Conservation (phyloP, 2,888 invertebrate genomes). For the Andrena bicolor region DNA sequence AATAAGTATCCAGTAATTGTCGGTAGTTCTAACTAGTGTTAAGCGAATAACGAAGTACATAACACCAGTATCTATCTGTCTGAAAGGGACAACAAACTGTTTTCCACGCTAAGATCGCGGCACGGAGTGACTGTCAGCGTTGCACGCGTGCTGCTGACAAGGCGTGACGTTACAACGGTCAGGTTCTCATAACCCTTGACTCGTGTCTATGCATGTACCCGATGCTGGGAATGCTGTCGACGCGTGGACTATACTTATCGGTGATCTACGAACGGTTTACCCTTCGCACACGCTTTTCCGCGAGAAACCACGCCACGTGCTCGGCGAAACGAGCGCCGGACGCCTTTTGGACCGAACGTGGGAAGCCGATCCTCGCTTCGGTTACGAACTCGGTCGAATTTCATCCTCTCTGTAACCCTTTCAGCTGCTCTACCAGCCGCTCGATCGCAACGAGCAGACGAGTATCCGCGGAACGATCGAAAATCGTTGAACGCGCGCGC, state of each 20-base stretch:
- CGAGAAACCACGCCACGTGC: slow-evolving; percentile 27
- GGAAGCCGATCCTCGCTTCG: slow-evolving; percentile 27
- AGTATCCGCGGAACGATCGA: slow-evolving; percentile 52
- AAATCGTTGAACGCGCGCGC: slow-evolving; percentile 58
- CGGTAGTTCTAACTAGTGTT: too few relatives aligned
- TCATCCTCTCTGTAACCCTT: too few relatives aligned
- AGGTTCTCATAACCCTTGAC: slow-evolving; percentile 70
- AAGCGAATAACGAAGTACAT: background rate
- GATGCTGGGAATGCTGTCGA: slow-evolving; percentile 63
- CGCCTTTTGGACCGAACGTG: slow-evolving; percentile 35
- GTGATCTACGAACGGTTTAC: slow-evolving; percentile 66
- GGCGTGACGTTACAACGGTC: slow-evolving; percentile 68
- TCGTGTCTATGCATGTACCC: slow-evolving; percentile 41
- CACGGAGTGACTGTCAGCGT: slow-evolving; percentile 27
- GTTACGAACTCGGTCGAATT: background rate
- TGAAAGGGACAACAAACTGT: slow-evolving; percentile 6
- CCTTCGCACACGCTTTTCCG: slow-evolving; percentile 59
- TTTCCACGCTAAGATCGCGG: slow-evolving; percentile 23
- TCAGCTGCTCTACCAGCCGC: slow-evolving; percentile 23
- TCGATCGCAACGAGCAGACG: slow-evolving; percentile 34
- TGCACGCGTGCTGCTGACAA: slow-evolving; percentile 56
- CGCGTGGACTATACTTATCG: slow-evolving; percentile 73
- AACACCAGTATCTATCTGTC: too few relatives aligned
- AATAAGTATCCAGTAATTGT: too few relatives aligned
- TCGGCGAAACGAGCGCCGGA: slow-evolving; percentile 7